phyloP scores from a whole-genome alignment of 2,888 invertebrate species.

The Tricholauxania praeusta region DNA sequence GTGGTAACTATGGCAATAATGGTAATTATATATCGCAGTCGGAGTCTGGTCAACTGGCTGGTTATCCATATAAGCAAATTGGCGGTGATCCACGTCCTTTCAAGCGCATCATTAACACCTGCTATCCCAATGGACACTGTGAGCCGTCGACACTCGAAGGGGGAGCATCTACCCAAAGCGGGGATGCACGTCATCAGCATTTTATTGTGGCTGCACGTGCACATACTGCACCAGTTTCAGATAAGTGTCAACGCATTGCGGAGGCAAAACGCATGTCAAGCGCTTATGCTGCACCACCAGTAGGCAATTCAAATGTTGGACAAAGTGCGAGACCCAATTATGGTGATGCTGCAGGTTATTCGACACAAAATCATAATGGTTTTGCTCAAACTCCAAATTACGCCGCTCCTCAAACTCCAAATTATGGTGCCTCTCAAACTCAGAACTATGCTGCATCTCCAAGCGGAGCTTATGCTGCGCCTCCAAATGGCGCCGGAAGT shows the following conservation, averaged over 20 bases:
- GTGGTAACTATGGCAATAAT: not conserved
- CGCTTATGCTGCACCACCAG: constrained; percentile 1
- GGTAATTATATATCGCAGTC: constrained; percentile 54
- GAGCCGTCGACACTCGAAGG: constrained; percentile 48
- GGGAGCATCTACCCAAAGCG: constrained; percentile 34
- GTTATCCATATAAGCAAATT: constrained; percentile 53
- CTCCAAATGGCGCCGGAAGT: too few species aligned
- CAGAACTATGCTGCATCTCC: too few species aligned
- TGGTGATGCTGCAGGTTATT: not conserved
- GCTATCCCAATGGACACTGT: constrained; percentile 53
- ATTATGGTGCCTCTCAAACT: too few species aligned
- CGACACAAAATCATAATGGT: constrained; percentile 22
- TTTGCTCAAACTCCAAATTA: too few species aligned
- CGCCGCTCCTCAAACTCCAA: too few species aligned
- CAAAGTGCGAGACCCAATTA: constrained; percentile 1
- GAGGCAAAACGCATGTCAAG: constrained; percentile 17
- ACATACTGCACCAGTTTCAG: constrained; percentile 37
- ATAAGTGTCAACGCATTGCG: constrained; percentile 39
- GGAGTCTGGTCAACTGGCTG: constrained; percentile 50
- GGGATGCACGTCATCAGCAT: constrained; percentile 50
- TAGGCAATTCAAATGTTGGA: not conserved
- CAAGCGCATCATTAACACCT: constrained; percentile 53
- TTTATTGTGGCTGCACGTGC: constrained; percentile 49
- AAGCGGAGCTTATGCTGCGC: too few species aligned
- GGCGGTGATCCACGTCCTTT: constrained; percentile 51